Evolutionary conservation across 2,888 invertebrate genomes (phyloP).

Genomic region (Drosophila mulleri): DNA sequence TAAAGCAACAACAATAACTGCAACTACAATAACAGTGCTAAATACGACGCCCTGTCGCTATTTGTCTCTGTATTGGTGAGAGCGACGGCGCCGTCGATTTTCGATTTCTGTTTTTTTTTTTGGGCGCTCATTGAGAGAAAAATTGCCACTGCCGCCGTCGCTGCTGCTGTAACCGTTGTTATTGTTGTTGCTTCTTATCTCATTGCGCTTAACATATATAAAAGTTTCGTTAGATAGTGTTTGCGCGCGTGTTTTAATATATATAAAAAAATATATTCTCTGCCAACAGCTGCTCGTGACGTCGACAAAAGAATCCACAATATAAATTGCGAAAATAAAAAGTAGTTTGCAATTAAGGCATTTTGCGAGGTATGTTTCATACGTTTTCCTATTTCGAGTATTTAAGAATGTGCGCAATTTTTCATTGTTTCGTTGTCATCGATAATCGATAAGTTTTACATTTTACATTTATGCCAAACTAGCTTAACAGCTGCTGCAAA

Average conservation of each 20-base stretch:
- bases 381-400: neutral
- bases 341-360: constrained; percentile 23
- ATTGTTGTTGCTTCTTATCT: constrained; percentile 34
- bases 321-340: constrained; percentile 19
- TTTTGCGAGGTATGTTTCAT: constrained; percentile 44
- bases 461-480: constrained; percentile 10
- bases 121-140: constrained; percentile 47
- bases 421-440: neutral
- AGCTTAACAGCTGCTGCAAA: constrained; percentile 12
- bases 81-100: constrained; percentile 59
- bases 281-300: constrained; percentile 51
- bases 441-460: constrained; percentile 7
- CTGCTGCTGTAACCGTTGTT: constrained; percentile 22
- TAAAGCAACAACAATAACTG: constrained; percentile 29
- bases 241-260: constrained; percentile 43
- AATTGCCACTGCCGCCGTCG: constrained; percentile 6
- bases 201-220: constrained; percentile 1
- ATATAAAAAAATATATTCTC: constrained; percentile 16
- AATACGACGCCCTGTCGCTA: constrained; percentile 61
- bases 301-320: constrained; percentile 34
- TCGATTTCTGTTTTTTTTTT: constrained; percentile 50
- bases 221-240: constrained; percentile 4
- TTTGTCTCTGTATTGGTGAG: constrained; percentile 30
- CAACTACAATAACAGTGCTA: constrained; percentile 41
- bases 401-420: neutral